These are phyloP conservation scores for Blennius ocellaris DNA, from an alignment of 2,113 vertebrate species.

Conservation along the genomic window DNA sequence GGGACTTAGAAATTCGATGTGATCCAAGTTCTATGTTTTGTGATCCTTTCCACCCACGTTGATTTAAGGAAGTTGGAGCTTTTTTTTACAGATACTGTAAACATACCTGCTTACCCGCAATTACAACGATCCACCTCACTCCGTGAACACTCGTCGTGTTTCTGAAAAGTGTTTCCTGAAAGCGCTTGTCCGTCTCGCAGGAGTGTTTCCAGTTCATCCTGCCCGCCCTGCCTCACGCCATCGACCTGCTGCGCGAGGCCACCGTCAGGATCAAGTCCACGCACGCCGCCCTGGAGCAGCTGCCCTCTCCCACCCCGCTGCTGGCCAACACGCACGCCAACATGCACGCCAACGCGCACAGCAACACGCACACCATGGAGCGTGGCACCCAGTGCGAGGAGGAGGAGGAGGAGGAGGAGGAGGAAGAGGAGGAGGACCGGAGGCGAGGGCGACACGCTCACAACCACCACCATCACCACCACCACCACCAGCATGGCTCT, in stretches of 20 bases:
- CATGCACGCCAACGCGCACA: slow-evolving; percentile 91
- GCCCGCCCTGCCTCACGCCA: slow-evolving; percentile 98
- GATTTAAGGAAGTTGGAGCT: no score
- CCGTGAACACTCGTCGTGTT: no score
- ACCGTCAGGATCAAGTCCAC: slow-evolving; percentile 95
- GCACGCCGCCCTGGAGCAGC: slow-evolving; percentile 95
- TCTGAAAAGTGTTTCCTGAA: background rate
- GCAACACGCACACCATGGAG: slow-evolving; percentile 96
- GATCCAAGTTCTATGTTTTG: no score
- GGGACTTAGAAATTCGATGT: no score
- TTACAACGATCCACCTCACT: no score
- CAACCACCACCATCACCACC: slow-evolving; percentile 81
- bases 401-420: slow-evolving; percentile 87
- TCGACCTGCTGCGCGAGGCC: slow-evolving; percentile 97
- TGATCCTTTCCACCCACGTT: no score
- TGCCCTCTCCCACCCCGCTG: slow-evolving; percentile 92
- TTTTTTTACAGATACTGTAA: no score
- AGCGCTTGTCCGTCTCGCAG: slow-evolving; percentile 72
- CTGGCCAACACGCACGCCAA: slow-evolving; percentile 82
- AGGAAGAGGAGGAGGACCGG: slow-evolving; percentile 76
- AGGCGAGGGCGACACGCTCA: slow-evolving; percentile 78
- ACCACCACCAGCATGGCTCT: slow-evolving; percentile 91
- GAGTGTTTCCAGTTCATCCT: slow-evolving; percentile 99
- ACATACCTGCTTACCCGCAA: no score
- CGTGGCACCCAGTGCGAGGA: slow-evolving; percentile 98